These are phyloP conservation scores for Panzeria rudis DNA, from an alignment of 2,888 invertebrate genomes.

Conservation along the genomic window DNA sequence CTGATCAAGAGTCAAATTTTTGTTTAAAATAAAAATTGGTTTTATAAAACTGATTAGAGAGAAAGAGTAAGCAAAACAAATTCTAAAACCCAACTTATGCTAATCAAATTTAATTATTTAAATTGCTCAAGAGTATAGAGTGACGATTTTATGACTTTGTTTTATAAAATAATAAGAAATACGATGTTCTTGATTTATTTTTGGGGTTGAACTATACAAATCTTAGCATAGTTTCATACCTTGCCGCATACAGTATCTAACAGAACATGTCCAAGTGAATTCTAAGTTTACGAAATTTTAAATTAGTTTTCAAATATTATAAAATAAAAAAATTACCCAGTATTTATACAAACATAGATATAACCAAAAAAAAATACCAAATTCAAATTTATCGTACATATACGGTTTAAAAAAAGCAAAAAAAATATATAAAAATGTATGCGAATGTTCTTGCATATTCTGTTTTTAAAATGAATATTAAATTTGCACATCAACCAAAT, in stretches of 20 bases:
- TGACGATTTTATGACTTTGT: not conserved
- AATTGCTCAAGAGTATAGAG: constrained; percentile 24
- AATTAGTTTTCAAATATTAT: not conserved
- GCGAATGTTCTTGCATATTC: not conserved
- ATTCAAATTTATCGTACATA: too few relatives aligned
- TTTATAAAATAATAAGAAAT: not conserved
- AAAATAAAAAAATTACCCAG: not conserved
- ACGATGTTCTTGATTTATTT: not conserved
- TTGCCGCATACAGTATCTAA: too few relatives aligned
- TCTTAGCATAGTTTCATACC: not conserved
- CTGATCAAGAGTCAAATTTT: not conserved
- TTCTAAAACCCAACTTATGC: constrained; percentile 13
- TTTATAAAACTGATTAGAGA: constrained; percentile 32
- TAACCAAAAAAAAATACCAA: too few relatives aligned
- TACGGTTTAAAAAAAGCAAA: not conserved
- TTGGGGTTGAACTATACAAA: not conserved
- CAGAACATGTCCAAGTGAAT: too few relatives aligned
- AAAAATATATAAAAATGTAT: not conserved
- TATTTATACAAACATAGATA: too few relatives aligned
- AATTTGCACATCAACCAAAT: constrained; percentile 19
- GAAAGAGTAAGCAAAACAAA: not conserved
- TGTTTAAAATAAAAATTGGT: not conserved
- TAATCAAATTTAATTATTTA: constrained; percentile 53
- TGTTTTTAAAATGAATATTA: constrained; percentile 15
- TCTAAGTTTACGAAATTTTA: too few relatives aligned